A percentile compares a stretch with the other conserved stretches of the same genome.
These are phyloP conservation scores for Hydrotaea cyrtoneurina DNA, from an alignment of 2,888 invertebrate genomes.

Conservation along the genomic window DNA sequence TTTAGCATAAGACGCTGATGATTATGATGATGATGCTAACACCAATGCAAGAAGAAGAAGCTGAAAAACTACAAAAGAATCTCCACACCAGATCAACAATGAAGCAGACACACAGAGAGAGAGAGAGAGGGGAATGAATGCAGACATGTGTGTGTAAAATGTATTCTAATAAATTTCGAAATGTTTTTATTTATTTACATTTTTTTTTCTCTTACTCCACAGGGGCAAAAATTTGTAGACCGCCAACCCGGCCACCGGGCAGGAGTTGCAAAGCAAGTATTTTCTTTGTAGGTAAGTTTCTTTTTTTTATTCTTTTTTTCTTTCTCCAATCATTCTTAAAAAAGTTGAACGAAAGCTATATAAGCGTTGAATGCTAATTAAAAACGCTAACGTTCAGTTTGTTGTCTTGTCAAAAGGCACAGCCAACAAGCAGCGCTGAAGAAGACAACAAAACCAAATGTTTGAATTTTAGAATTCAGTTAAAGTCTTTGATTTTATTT, in stretches of 20 bases:
- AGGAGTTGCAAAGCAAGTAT: background rate
- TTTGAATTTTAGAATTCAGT: constrained; percentile 25
- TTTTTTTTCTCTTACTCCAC: background rate
- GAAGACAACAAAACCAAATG: background rate
- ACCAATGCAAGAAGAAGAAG: background rate
- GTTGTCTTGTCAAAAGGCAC: background rate
- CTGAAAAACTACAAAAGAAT: background rate
- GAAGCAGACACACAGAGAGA: too few relatives aligned
- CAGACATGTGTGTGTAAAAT: background rate
- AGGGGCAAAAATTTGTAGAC: too few relatives aligned
- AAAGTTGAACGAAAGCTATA: constrained; percentile 33
- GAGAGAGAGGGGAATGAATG: too few relatives aligned
- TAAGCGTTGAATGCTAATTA: constrained; percentile 31
- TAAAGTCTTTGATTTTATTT: constrained; percentile 25
- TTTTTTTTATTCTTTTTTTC: background rate
- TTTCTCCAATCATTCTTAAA: constrained; percentile 11
- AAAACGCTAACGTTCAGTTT: constrained; percentile 24
- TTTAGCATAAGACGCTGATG: background rate
- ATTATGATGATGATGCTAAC: too few relatives aligned
- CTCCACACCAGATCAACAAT: background rate
- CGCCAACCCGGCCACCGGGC: too few relatives aligned
- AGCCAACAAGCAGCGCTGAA: background rate
- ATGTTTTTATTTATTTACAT: background rate
- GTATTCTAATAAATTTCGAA: background rate
- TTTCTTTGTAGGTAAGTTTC: background rate